phyloP scores from a whole-genome alignment of 92 coral and sea anemone genomes.

The Siderastrea radians region DNA sequence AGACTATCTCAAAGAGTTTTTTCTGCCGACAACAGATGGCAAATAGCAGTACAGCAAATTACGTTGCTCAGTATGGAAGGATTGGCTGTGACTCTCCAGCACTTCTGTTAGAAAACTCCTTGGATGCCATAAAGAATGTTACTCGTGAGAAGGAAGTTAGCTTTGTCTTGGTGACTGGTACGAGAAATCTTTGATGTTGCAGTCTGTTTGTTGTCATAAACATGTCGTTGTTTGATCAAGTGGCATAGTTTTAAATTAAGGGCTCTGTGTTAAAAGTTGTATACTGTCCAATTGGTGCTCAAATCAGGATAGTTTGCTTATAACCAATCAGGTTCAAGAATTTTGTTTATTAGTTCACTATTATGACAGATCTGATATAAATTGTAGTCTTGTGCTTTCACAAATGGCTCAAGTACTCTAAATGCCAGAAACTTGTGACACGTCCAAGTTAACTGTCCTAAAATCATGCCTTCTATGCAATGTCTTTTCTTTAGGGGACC shows the following conservation, averaged over 20 bases:
- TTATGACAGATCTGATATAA: too few relatives aligned
- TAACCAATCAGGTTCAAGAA: too few relatives aligned
- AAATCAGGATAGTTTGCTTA: too few relatives aligned
- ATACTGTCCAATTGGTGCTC: too few relatives aligned
- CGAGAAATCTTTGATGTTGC: not conserved
- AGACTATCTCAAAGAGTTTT: slow-evolving; percentile 39
- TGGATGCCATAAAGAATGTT: slow-evolving; percentile 74
- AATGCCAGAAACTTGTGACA: too few relatives aligned
- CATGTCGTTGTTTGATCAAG: too few relatives aligned
- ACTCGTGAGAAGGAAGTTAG: slow-evolving; percentile 43
- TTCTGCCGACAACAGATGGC: slow-evolving; percentile 75
- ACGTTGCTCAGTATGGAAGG: slow-evolving; percentile 88
- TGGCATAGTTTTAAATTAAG: too few relatives aligned
- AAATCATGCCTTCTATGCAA: not conserved
- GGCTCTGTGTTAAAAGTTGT: too few relatives aligned
- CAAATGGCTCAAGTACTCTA: too few relatives aligned
- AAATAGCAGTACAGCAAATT: slow-evolving; percentile 59
- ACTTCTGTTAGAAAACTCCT: slow-evolving; percentile 59
- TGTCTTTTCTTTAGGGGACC: slow-evolving; percentile 74
- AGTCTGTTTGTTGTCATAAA: too few relatives aligned
- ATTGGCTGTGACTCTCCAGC: slow-evolving; percentile 89
- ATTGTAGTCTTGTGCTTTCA: too few relatives aligned
- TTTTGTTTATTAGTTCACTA: too few relatives aligned
- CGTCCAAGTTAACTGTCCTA: not conserved
- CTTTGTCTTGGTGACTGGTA: slow-evolving; percentile 89